Base-by-base conservation (phyloP, 1,140 invertebrate genomes). In the Philopotamus ludificatus region DNA sequence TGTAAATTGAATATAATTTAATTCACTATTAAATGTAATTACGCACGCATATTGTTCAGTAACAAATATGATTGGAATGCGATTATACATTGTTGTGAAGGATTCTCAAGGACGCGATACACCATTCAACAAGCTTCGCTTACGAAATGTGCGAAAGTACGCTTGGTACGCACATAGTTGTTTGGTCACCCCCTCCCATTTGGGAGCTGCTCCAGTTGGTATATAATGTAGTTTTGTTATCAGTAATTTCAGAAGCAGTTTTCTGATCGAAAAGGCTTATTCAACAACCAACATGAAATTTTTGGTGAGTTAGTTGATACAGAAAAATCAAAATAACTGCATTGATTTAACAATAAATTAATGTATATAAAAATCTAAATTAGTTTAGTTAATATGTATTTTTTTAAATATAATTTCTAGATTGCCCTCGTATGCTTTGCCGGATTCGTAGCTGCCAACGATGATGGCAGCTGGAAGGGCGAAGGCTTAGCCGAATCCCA, bases 401-500 rank as follows among this genome's bases (percentile, higher is more conserved):
- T 3, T 3, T 3, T 3, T 12, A 44, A 12, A 2, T 7, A 16
- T 53, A 53, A 53, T 21, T 55, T 34, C 15, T 16, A 57, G 54
- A 41, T 57, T 16, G 54, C 54, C 12, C 4, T 34, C 21, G 16
- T 22, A 42, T 57, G 39, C 34, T 57, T 26, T 39, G 21, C 23
- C 4, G 61, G 10, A 16, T 25, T 18, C 51, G 22, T 53, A 28
- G 61, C 41, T n/a, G 61, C 41, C 61, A 44, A 39, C 21, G 63
- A 65, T 15, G 63, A 65, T 57, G 63, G 63, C 25, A 25, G 41
- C 20, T 65, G 53, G 47, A 60, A 15, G 21, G 58, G 58, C 25
- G 58, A 60, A 50, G 58, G 60, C 21, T 28, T 62, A 15, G 53
- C 41, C 53, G 63, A 65, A 57, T 65, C 63, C 53, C 63, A 65